Evolutionary conservation across 2,113 vertebrate species (phyloP).

Genomic region (Delphinapterus leucas): DNA sequence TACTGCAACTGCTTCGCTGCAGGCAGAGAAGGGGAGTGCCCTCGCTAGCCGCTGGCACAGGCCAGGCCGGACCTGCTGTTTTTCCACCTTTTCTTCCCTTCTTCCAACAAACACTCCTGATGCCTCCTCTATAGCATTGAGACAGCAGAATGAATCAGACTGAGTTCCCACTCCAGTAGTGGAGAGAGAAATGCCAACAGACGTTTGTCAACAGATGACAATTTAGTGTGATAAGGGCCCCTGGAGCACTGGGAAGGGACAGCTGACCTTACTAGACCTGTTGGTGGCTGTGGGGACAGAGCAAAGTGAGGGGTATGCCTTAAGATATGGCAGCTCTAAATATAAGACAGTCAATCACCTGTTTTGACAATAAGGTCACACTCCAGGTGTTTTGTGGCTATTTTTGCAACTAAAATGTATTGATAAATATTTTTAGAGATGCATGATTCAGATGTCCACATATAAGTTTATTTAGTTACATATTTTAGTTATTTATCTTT

Average conservation of each 20-base stretch:
- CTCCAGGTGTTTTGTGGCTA: not conserved
- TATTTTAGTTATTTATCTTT: not conserved
- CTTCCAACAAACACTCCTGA: not conserved
- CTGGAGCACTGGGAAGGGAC: not conserved
- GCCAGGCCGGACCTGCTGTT: not conserved
- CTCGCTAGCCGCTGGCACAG: not conserved
- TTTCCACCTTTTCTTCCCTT: not conserved
- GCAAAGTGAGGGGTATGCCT: not conserved
- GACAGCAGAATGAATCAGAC: not conserved
- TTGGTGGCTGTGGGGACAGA: not conserved
- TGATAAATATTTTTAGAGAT: slow-evolving; percentile 33
- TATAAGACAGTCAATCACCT: not conserved
- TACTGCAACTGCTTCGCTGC: not conserved
- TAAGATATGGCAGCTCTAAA: not conserved
- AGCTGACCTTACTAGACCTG: not conserved
- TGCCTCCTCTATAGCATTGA: not conserved
- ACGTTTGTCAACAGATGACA: not conserved
- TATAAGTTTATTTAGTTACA: not conserved
- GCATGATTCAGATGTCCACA: not conserved
- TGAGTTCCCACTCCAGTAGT: not conserved
- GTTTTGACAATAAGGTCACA: not conserved
- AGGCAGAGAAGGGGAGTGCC: not conserved
- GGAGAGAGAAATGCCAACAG: not conserved
- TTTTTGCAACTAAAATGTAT: not conserved
- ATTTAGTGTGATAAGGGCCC: not conserved